These are phyloP conservation scores for Falco naumanni DNA, from an alignment of 2,797 vertebrate genomes.

Conservation along the genomic window DNA sequence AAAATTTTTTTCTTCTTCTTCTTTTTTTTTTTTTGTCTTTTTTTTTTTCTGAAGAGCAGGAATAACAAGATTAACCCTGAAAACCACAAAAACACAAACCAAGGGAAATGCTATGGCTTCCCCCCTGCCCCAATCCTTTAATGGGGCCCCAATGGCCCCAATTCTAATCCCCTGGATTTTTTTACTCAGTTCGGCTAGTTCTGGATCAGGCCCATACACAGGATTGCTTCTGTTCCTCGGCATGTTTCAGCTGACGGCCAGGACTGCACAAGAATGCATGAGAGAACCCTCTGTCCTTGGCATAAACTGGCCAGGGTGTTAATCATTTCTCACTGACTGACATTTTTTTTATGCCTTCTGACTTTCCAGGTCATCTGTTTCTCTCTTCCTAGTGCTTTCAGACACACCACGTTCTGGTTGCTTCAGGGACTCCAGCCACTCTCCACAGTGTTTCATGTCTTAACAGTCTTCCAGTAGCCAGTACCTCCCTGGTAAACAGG, in stretches of 20 bases:
- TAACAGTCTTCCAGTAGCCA: not conserved
- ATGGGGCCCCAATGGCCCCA: not conserved
- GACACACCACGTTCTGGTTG: not conserved
- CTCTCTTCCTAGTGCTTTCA: not conserved
- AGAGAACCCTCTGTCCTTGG: slow-evolving; percentile 56
- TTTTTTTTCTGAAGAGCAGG: not conserved
- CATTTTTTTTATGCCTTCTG: slow-evolving; percentile 21
- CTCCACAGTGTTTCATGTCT: not conserved
- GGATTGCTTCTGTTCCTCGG: not conserved
- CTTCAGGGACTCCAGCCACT: not conserved
- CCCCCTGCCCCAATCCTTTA: not conserved
- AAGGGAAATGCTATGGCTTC: not conserved
- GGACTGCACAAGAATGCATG: slow-evolving; percentile 7
- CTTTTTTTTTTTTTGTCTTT: not conserved
- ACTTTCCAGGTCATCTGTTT: slow-evolving; percentile 21
- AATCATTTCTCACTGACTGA: slow-evolving; percentile 32
- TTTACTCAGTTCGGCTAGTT: not conserved
- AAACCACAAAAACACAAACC: not conserved
- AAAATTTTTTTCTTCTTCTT: not conserved
- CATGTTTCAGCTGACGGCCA: slow-evolving; percentile 33
- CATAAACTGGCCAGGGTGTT: not conserved
- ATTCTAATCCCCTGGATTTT: not conserved
- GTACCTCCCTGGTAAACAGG: not conserved
- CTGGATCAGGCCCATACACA: not conserved
- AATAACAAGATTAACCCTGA: slow-evolving; percentile 9